Percentiles rank a stretch among this genome's conserved stretches.
Conservation (phyloP, 2,113 vertebrate genomes). For the Eublepharis macularius region DNA sequence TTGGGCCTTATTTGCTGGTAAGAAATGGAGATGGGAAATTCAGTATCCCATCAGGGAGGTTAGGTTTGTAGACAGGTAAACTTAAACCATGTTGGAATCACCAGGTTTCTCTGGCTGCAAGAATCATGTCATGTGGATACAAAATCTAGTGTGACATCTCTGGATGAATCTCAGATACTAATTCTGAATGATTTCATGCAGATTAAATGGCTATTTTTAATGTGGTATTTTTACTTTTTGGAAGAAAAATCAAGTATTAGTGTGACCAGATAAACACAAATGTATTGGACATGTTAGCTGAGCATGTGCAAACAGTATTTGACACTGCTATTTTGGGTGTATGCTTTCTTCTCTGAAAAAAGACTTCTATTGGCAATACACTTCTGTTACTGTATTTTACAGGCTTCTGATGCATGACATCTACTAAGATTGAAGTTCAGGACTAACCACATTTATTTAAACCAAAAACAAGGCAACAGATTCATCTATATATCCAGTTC, state of each 20-base stretch:
- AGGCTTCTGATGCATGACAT: constrained; percentile 12
- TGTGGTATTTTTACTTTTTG: constrained; percentile 27
- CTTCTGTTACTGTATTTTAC: constrained; percentile 14
- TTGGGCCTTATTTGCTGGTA: background rate
- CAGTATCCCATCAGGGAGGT: constrained; percentile 4
- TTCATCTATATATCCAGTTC: no score
- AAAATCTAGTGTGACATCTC: background rate
- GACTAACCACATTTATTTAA: background rate
- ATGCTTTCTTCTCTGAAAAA: constrained; percentile 31
- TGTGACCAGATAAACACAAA: constrained; percentile 40
- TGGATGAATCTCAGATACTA: constrained; percentile 12
- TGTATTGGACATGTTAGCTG: constrained; percentile 46
- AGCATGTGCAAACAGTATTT: constrained; percentile 47
- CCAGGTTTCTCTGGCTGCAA: background rate
- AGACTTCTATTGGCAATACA: constrained; percentile 17
- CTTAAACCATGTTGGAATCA: background rate
- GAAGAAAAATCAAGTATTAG: constrained; percentile 39
- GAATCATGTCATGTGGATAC: background rate
- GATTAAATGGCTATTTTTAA: constrained; percentile 1
- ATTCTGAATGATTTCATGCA: constrained; percentile 4
- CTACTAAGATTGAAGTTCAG: background rate
- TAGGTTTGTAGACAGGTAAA: background rate
- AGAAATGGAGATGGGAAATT: background rate
- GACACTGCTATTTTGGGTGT: constrained; percentile 61
- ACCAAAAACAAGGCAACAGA: no score